Evolutionary conservation across 37 sponge, comb jelly and placozoan genomes (phyloP).

Genomic region (Cliona cf. orientalis): DNA sequence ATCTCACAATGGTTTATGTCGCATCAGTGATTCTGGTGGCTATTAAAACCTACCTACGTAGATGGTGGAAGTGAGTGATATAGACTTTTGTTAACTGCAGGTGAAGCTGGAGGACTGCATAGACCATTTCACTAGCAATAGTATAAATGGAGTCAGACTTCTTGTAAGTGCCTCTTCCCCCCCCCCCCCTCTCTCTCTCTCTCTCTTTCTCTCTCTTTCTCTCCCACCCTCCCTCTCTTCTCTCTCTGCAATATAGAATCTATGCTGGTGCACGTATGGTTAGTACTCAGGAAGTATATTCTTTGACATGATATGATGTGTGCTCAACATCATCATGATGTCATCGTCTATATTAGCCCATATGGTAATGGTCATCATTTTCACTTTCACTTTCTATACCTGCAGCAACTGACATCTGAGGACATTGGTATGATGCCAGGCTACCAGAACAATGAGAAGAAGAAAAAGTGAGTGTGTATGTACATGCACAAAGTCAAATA

Average conservation of each 20-base stretch:
- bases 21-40: too few relatives aligned
- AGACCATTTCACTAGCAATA: background rate
- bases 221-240: slow-evolving; percentile 8
- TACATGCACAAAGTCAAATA: slow-evolving; percentile 1
- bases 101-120: background rate
- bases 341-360: too few relatives aligned
- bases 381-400: too few relatives aligned
- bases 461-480: slow-evolving; percentile 13
- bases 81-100: slow-evolving; percentile 1
- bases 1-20: too few relatives aligned
- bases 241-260: too few relatives aligned
- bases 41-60: too few relatives aligned
- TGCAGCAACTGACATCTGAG: slow-evolving; percentile 6
- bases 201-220: background rate
- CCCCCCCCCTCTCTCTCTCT: background rate
- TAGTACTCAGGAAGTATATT: too few relatives aligned
- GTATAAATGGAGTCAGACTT: background rate
- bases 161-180: background rate
- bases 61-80: too few relatives aligned
- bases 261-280: too few relatives aligned
- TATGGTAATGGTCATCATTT: too few relatives aligned
- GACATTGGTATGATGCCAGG: slow-evolving; percentile 8
- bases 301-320: too few relatives aligned
- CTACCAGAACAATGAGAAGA: background rate
- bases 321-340: too few relatives aligned